phyloP scores from a whole-genome alignment of 2,113 vertebrate genomes.

The Anas platyrhynchos region DNA sequence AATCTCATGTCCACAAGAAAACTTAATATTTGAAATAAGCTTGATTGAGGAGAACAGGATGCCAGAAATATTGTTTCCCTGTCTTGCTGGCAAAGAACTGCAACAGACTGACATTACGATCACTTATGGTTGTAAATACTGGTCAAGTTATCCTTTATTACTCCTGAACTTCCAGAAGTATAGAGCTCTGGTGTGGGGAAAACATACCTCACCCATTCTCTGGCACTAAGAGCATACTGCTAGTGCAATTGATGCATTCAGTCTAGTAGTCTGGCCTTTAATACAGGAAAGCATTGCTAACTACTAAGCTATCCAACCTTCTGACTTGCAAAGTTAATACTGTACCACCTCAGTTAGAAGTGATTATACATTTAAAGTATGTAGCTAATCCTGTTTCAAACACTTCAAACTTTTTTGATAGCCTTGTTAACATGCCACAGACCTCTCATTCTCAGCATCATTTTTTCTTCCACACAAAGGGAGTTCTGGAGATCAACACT shows the following conservation, averaged over 20 bases:
- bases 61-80: not conserved
- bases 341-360: not conserved
- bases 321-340: not conserved
- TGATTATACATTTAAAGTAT: not conserved
- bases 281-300: not conserved
- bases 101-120: not conserved
- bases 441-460: not conserved
- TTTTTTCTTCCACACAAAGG: too few relatives aligned
- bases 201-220: not conserved
- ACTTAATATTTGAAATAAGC: not conserved
- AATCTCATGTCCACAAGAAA: not conserved
- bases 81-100: not conserved
- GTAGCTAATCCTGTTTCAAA: not conserved
- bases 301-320: rapidly evolving
- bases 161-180: not conserved
- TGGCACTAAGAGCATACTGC: not conserved
- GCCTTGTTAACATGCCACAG: rapidly evolving
- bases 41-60: not conserved
- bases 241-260: not conserved
- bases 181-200: not conserved
- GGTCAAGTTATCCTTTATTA: not conserved
- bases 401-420: too few relatives aligned
- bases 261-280: not conserved
- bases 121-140: not conserved
- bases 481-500: not conserved